Evolutionary conservation across 2,888 invertebrate species (phyloP), one percentile per base, ranked within the genome.

Genomic region (Oxyscelio sp.): DNA sequence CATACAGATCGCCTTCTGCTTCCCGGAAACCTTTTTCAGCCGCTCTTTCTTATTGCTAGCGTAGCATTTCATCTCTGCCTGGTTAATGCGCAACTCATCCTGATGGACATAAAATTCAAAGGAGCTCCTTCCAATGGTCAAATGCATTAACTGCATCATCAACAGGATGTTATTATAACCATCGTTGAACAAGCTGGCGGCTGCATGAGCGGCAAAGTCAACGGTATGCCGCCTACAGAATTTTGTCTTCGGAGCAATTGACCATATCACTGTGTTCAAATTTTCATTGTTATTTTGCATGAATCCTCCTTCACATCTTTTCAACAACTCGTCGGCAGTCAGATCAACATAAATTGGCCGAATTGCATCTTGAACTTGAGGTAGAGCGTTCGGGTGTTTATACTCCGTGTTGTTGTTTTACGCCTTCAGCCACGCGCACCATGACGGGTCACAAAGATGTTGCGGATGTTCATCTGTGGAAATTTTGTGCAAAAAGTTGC

Each of bases 291-390:
- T n/a, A n/a, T n/a, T n/a, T n/a, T n/a, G n/a, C n/a, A n/a, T n/a
- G n/a, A n/a, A n/a, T n/a, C n/a, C n/a, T n/a, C n/a, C n/a, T n/a
- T n/a, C n/a, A n/a, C n/a, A n/a, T n/a, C n/a, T n/a, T n/a, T n/a
- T n/a, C n/a, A n/a, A n/a, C n/a, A n/a, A n/a, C n/a, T n/a, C n/a
- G n/a, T n/a, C n/a, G 43, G 80, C 43, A 27, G 31, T 5, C 2
- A 87, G 70, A 15, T 80, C 52, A 56, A 73, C 79, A 40, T 83
- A 83, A 17, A 85, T 52, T 48, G 58, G 63, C 38, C 63, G 52
- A 27, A 85, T 75, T n/a, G 78, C 86, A 13, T 77, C 58, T 22
- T 50, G 50, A 17, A 86, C 38, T 38, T 19, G 17, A 38, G 21
- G 38, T 21, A 58, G 38, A 58, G 38, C 19, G 19, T 34, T 21